phyloP scores from a whole-genome alignment of 2,888 invertebrate species.

The Drosophila pseudotakahashii region DNA sequence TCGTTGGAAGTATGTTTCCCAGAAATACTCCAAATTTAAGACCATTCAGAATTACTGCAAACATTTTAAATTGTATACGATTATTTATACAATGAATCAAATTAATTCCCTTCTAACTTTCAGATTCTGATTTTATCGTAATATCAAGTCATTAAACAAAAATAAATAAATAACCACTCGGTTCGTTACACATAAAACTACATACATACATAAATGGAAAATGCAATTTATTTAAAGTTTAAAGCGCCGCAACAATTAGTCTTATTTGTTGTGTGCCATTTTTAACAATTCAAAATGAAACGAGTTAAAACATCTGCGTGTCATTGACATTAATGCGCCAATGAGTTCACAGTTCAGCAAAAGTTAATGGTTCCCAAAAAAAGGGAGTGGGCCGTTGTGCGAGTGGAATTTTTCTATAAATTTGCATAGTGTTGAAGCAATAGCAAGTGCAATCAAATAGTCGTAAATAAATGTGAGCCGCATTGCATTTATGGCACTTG shows the following conservation, averaged over 20 bases:
- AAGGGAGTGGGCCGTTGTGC: slow-evolving; percentile 17
- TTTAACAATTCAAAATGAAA: slow-evolving; percentile 12
- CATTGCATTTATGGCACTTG: slow-evolving; percentile 80
- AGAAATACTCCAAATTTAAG: not conserved
- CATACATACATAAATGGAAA: not conserved
- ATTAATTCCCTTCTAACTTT: not conserved
- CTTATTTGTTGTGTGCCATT: not conserved
- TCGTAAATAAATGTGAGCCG: slow-evolving; percentile 75
- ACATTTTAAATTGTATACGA: not conserved
- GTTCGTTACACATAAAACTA: not conserved
- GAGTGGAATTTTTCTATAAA: slow-evolving; percentile 41
- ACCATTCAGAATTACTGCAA: not conserved
- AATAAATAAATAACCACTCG: not conserved
- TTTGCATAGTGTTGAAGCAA: slow-evolving; percentile 53
- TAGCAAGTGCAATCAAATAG: slow-evolving; percentile 72
- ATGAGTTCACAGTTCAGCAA: slow-evolving; percentile 24
- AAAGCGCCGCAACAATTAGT: slow-evolving; percentile 8
- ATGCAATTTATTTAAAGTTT: slow-evolving; percentile 3
- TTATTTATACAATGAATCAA: not conserved
- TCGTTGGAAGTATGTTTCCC: not conserved
- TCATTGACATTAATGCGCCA: slow-evolving; percentile 52
- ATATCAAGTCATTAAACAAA: not conserved
- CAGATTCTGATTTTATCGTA: not conserved
- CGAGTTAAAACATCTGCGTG: slow-evolving; percentile 35
- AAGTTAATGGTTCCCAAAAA: slow-evolving; percentile 11